Percentiles rank a stretch among this genome's conserved stretches.
Evolutionary conservation across 2,797 vertebrate species (phyloP).

Genomic region (Sebastes itinus): DNA sequence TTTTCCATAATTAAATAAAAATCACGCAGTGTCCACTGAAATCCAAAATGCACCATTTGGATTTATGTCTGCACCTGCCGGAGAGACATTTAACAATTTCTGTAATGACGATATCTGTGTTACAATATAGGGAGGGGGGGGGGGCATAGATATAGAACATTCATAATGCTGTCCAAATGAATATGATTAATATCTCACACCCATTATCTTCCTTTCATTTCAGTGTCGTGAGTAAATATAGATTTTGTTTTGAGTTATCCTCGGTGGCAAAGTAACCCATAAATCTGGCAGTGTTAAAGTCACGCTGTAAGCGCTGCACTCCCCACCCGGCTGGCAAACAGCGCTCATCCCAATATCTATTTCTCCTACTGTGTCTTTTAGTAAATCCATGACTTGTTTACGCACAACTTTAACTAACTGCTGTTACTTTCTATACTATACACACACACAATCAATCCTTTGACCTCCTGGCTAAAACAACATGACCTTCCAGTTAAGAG

Average conservation of each 20-base stretch:
- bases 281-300: slow-evolving; percentile 37
- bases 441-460: not conserved
- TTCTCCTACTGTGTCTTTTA: not conserved
- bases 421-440: slow-evolving; percentile 2
- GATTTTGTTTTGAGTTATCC: not conserved
- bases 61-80: slow-evolving; percentile 3
- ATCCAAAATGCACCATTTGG: slow-evolving; percentile 6
- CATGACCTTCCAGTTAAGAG: slow-evolving; percentile 13
- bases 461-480: slow-evolving; percentile 3
- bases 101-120: not conserved
- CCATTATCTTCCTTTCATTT: not conserved
- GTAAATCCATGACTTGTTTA: not conserved
- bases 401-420: not conserved
- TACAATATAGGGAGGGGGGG: not conserved
- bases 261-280: not conserved
- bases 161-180: not conserved
- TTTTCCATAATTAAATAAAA: not conserved
- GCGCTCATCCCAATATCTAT: not conserved
- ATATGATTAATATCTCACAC: not conserved
- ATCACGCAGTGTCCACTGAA: not conserved
- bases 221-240: not conserved
- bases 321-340: not conserved
- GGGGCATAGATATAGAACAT: not conserved
- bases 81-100: not conserved
- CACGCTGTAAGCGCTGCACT: not conserved